Base-by-base conservation (phyloP, 64 coral and sea anemone genomes). In the Stichodactyla mertensii region DNA sequence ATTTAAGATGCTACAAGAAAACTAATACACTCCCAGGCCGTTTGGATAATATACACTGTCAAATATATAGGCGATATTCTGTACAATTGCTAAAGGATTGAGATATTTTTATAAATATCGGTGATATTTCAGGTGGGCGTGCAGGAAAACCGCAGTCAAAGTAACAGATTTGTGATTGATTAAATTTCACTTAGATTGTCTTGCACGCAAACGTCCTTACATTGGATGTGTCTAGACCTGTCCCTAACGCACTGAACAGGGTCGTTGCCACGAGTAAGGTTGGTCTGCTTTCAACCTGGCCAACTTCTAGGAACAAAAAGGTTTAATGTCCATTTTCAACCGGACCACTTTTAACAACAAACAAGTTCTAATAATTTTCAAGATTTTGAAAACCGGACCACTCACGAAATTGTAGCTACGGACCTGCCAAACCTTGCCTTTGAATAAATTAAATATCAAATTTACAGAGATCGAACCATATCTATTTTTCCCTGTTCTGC, bases 161-260 rank as follows among this genome's bases (percentile, higher is more conserved):
- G 69, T 74, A 74, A 74, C 69, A 28, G 69, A 28, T 74, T 23
- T 74, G 69, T 74, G 64, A 71, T 71, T 71, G 6, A 71, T 74
- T 69, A 69, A 69, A 26, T 74, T 74, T 74, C 24, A 31, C 24
- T 74, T 74, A 11, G 10, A 23, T 69, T 69, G 64, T 69, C 19
- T 69, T 23, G 64, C 64, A 69, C 64, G 64, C 64, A 69, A 69
- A 9, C 6, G 18, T 23, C 69, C 69, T 74, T 19, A 4, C 27
- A 27, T 31, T 4, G 24, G 78, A 55, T 51, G 14, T 55, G 78
- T 81, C 52, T 6, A 31, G 78, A 28, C 78, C 14, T 81, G 78
- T 81, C 16, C 51, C 16, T 53, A 53, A 81, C 78, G 78, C 15
- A 81, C 4, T 20, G 16, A 52, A 54, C 6, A 10, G 20, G 36